These are phyloP conservation scores for Anagyrus pseudococci DNA, from an alignment of 2,888 invertebrate genomes.

Conservation along the genomic window DNA sequence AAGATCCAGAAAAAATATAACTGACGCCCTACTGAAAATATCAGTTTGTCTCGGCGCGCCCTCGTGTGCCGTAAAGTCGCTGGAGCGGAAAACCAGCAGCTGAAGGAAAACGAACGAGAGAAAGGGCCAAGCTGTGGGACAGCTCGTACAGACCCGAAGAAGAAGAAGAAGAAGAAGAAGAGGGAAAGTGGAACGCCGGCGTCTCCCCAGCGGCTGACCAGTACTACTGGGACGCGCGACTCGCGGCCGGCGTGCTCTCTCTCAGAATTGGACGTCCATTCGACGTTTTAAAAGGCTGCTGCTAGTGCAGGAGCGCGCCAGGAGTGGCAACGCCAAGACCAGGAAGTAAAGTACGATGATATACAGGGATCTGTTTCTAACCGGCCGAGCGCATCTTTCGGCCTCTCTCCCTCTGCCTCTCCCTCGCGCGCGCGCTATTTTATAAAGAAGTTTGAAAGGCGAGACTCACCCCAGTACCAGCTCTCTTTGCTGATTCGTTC, in stretches of 20 bases:
- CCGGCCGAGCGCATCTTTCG: no score
- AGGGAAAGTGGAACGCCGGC: constrained; percentile 6
- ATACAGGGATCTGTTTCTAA: constrained; percentile 1
- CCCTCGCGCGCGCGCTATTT: no score
- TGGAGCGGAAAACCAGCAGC: constrained; percentile 1
- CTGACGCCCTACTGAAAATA: constrained; percentile 9
- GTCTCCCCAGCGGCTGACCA: constrained; percentile 19
- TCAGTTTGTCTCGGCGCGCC: constrained; percentile 4
- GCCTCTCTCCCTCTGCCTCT: no score
- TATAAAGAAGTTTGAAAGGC: no score
- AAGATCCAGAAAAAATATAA: neutral
- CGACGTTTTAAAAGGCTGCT: constrained; percentile 18
- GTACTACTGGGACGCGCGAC: constrained; percentile 11
- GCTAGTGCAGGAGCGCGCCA: no score
- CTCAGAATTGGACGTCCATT: constrained; percentile 3
- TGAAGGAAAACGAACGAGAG: neutral
- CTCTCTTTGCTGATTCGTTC: neutral
- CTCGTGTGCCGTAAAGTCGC: constrained; percentile 3
- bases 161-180: neutral
- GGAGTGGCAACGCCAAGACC: no score
- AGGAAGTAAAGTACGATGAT: neutral
- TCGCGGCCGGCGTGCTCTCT: neutral
- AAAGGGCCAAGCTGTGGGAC: neutral
- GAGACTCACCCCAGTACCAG: no score
- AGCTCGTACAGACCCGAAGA: neutral